A percentile compares a stretch with the other conserved stretches of the same genome.
Evolutionary conservation across 2,888 invertebrate genomes (phyloP).

Genomic region (Drosophila suboccidentalis): DNA sequence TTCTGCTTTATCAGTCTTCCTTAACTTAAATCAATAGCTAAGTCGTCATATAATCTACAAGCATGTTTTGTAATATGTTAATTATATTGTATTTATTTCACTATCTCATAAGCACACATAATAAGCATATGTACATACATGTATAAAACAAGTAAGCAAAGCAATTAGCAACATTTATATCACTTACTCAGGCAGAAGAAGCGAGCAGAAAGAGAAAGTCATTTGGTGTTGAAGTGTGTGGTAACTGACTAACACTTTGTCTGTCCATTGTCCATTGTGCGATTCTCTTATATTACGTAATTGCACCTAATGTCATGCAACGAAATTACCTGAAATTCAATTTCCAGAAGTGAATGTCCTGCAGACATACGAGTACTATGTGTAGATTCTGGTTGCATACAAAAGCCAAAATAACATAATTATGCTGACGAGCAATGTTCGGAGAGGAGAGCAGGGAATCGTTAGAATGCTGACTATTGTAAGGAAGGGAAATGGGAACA

Average conservation of each 20-base stretch:
- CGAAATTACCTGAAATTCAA: conserved; percentile 75
- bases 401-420: conserved; percentile 67
- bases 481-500: neutral
- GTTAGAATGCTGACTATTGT: neutral
- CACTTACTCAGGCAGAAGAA: neutral
- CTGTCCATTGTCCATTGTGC: neutral
- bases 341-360: conserved; percentile 51
- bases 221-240: conserved; percentile 23
- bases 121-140: neutral
- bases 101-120: neutral
- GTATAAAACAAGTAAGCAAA: neutral
- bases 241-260: conserved; percentile 54
- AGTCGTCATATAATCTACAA: neutral
- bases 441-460: neutral
- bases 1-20: neutral
- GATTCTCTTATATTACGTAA: conserved; percentile 62
- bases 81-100: neutral
- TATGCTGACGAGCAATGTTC: conserved; percentile 38
- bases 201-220: neutral
- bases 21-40: neutral
- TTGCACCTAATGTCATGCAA: conserved; percentile 76
- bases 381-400: conserved; percentile 44
- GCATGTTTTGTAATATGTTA: neutral
- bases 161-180: conserved; percentile 8
- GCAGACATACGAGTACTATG: conserved; percentile 12